Conservation (phyloP, 1,140 invertebrate species). For the Calliphora vicina region DNA sequence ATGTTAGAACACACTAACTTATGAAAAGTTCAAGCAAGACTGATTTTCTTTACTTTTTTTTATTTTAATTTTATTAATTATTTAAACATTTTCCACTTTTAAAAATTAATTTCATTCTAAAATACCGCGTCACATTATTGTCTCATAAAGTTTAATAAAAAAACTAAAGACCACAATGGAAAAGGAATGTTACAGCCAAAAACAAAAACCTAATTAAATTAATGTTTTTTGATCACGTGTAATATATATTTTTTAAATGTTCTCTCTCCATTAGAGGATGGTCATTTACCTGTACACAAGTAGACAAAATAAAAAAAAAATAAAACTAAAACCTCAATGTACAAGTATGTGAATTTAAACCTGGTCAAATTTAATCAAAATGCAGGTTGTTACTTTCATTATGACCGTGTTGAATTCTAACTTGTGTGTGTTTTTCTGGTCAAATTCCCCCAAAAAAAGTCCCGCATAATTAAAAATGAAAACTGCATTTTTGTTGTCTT, state of each 20-base stretch:
- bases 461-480: constrained; percentile 28
- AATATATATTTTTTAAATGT: neutral
- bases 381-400: constrained; percentile 31
- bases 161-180: neutral
- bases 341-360: neutral
- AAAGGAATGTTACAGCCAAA: neutral
- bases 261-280: neutral
- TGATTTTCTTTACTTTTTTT: too few species aligned
- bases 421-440: neutral
- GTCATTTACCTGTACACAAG: neutral
- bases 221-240: constrained; percentile 28
- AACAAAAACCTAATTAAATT: constrained; percentile 23
- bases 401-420: neutral
- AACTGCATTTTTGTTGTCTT: constrained; percentile 8
- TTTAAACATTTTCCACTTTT: constrained; percentile 5
- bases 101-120: constrained; percentile 26
- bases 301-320: neutral
- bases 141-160: constrained; percentile 27
- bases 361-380: constrained; percentile 16
- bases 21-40: too few species aligned
- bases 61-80: neutral
- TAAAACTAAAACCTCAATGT: neutral
- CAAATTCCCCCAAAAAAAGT: neutral
- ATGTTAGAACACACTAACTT: too few species aligned
- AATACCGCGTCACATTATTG: constrained; percentile 19